Conservation (phyloP, 2,113 vertebrate species). For the Illadopsis cleaveri region DNA sequence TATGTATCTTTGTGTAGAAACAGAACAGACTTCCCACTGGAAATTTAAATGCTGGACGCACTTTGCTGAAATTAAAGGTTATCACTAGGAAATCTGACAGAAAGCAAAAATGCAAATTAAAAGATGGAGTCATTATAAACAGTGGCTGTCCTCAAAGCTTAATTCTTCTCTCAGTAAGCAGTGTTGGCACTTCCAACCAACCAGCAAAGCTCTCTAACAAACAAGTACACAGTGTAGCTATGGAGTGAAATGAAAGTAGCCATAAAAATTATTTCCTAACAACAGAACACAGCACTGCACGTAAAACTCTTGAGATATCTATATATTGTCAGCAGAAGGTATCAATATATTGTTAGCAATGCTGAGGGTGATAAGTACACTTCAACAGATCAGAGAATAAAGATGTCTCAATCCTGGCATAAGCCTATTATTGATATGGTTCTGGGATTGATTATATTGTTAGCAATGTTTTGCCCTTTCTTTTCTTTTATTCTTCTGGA, state of each 20-base stretch:
- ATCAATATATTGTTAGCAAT: neutral
- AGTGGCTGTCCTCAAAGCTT: neutral
- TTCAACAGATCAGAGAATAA: neutral
- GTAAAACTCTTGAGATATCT: neutral
- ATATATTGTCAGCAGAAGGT: neutral
- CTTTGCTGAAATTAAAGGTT: neutral
- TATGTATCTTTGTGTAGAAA: neutral
- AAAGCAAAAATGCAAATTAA: neutral
- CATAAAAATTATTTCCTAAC: neutral
- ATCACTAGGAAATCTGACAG: neutral
- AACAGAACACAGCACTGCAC: neutral
- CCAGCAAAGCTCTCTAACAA: neutral
- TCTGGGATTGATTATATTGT: neutral
- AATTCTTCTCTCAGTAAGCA: neutral
- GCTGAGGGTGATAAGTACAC: neutral
- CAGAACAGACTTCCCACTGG: neutral
- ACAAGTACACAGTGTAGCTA: neutral
- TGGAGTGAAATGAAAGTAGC: neutral
- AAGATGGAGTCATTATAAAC: neutral
- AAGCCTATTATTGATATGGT: neutral
- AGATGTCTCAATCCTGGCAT: neutral
- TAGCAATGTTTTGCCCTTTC: neutral
- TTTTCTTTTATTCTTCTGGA: neutral
- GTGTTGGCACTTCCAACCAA: neutral
- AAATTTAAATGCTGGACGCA: neutral